Evolutionary conservation across 2,797 vertebrate genomes (phyloP).

Genomic region (Leptodactylus fallax): DNA sequence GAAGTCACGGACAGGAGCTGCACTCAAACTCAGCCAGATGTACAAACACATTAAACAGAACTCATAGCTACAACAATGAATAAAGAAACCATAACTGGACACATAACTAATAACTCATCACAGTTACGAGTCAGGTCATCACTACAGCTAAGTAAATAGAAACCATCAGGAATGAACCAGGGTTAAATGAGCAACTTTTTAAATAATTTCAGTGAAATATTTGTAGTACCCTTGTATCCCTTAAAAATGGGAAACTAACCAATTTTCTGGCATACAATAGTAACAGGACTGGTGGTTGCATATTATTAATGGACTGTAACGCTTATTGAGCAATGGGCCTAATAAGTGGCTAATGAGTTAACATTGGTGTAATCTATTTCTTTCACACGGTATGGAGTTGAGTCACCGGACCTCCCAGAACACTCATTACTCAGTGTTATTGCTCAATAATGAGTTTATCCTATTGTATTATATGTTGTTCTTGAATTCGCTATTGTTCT

Average conservation of each 20-base stretch:
- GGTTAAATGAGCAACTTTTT: too few species aligned
- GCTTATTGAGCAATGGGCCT: neutral
- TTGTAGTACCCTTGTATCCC: neutral
- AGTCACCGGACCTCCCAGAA: neutral
- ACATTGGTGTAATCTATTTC: neutral
- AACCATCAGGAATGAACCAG: too few species aligned
- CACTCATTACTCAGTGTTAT: constrained; percentile 9
- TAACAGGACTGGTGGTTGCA: neutral
- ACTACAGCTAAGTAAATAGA: too few species aligned
- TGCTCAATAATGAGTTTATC: constrained; percentile 1
- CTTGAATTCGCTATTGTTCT: neutral
- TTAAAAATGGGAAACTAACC: neutral
- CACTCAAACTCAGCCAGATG: too few species aligned
- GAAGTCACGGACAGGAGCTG: too few species aligned
- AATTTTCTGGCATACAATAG: neutral
- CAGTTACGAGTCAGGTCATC: too few species aligned
- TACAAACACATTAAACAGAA: too few species aligned
- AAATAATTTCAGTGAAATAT: neutral
- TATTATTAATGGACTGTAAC: neutral
- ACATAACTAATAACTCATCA: too few species aligned
- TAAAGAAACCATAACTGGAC: too few species aligned
- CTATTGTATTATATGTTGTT: constrained; percentile 1
- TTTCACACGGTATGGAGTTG: neutral
- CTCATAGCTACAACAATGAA: too few species aligned
- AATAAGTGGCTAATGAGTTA: neutral